Evolutionary conservation across 2,888 invertebrate genomes (phyloP).

Genomic region (Tryphoninae sp.): DNA sequence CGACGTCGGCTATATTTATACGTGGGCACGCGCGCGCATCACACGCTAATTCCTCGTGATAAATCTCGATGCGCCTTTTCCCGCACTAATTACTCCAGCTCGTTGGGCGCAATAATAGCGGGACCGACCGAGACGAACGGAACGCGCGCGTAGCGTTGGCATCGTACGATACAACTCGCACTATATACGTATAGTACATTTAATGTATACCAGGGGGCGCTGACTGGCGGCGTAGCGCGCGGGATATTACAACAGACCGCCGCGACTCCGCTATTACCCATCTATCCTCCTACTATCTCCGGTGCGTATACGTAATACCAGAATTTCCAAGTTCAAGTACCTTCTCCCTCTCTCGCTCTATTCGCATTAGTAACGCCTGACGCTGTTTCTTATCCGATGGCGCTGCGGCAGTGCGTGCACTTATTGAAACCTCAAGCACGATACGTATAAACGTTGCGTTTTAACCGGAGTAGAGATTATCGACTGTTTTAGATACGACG

Average conservation of each 20-base stretch:
- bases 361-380: too few relatives aligned
- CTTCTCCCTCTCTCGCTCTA: not conserved
- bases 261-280: constrained; percentile 8
- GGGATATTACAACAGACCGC: constrained; percentile 42
- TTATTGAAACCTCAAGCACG: too few relatives aligned
- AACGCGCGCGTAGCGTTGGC: constrained; percentile 35
- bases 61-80: constrained; percentile 77
- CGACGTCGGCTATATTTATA: constrained; percentile 4
- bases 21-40: constrained; percentile 51
- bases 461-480: too few relatives aligned
- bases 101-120: constrained; percentile 67
- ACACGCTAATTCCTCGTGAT: constrained; percentile 71
- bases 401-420: too few relatives aligned
- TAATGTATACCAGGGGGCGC: not conserved
- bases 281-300: constrained; percentile 38
- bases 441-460: too few relatives aligned
- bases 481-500: too few relatives aligned
- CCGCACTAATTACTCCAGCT: constrained; percentile 67
- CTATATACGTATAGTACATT: constrained; percentile 2
- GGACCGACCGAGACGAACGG: constrained; percentile 10
- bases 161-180: constrained; percentile 27
- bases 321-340: constrained; percentile 52
- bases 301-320: constrained; percentile 32
- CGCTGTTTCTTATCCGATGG: too few relatives aligned
- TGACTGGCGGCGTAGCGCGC: constrained; percentile 34